Base-by-base conservation (phyloP, 2,888 invertebrate species). In the Onchidella celtica region DNA sequence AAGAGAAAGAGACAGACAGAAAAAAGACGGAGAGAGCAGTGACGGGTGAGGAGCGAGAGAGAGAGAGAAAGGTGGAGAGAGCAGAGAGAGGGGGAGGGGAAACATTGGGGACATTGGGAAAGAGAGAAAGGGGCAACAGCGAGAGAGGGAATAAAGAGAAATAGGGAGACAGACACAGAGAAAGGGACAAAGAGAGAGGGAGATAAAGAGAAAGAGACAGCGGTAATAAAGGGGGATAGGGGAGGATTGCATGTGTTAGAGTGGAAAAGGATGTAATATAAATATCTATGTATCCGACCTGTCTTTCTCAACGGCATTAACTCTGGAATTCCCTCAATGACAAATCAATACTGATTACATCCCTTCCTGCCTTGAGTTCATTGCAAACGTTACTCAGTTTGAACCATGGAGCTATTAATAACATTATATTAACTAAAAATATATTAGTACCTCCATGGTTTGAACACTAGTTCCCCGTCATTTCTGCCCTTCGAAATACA, bases 171-270 rank as follows among this genome's bases (percentile, higher is more conserved):
- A 47, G 47, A 47, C 9, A 47, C 9, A 47, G 47, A 47, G 47
- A 47, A 17, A 47, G 47, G 17, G 73, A 57, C 32, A 73, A 57
- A 32, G 57, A 57, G 57, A 73, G 73, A 47, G 24, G n/a, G 61
- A 27, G 27, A 27, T 4, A 61, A n/a, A 61, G n/a, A 61, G 61
- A 61, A n/a, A 24, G 61, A 61, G 27, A 27, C 9, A 47, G 47
- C 6, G 27, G 27, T 24, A 61, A 27, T 6, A n/a, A 65, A 32
- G 32, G 27, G 29, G 2, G 3, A 29, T 17, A 65, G 17, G 2
- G 11, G 65, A 27, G 11, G 11, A 65, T 29, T 24, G 27, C 11
- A 3, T 3, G 65, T 29, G 29, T 1, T 27, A 3, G 27, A 27
- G 29, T 3, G 17, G 27, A 32, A 27, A 29, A 65, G 11, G 29